Evolutionary conservation across 1,140 invertebrate genomes (phyloP).

Genomic region (Trinorchestia longiramus): DNA sequence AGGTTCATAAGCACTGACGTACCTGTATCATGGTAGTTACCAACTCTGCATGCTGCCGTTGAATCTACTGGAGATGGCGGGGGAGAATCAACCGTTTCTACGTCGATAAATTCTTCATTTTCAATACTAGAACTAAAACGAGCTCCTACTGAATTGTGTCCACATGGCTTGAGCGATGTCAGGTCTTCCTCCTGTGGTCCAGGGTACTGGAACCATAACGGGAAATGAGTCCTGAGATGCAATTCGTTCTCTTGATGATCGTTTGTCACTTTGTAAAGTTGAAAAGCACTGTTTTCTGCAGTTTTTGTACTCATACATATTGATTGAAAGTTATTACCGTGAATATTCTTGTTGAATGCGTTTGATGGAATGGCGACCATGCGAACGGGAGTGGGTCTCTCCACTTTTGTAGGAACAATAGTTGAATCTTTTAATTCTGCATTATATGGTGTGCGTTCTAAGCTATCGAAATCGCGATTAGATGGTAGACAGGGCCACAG

Average conservation of each 20-base stretch:
- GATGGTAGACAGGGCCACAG: background rate
- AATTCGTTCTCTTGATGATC: background rate
- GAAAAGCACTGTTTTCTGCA: background rate
- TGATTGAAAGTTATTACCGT: background rate
- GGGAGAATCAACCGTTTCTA: conserved; percentile 28
- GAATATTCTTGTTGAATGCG: background rate
- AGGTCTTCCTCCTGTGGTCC: background rate
- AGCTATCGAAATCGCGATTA: background rate
- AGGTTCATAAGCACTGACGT: background rate
- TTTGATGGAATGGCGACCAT: background rate
- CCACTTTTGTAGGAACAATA: background rate
- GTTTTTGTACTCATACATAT: background rate
- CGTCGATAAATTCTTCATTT: conserved; percentile 4
- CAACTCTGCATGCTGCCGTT: background rate
- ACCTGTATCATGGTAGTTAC: background rate
- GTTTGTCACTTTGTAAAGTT: background rate
- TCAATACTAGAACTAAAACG: background rate
- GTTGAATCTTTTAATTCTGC: background rate
- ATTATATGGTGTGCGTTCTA: background rate
- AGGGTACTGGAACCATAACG: background rate
- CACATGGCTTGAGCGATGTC: background rate
- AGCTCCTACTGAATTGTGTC: background rate
- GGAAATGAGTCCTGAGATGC: background rate
- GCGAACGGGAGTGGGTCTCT: background rate
- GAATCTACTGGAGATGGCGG: background rate